Evolutionary conservation across 1,140 invertebrate genomes (phyloP).

Genomic region (Drosophila carrolli): DNA sequence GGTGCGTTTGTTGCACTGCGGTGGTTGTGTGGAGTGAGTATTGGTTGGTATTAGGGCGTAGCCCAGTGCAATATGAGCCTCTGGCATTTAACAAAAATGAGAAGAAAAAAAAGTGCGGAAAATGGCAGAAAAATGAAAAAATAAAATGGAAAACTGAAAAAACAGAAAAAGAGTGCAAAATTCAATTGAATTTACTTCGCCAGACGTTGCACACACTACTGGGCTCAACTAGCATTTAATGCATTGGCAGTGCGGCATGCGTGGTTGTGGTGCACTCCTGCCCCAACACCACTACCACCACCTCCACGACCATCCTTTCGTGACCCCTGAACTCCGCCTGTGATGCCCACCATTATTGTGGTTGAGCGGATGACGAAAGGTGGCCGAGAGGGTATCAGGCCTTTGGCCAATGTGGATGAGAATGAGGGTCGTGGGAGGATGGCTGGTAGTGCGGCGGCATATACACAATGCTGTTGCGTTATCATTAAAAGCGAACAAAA

Average conservation of each 20-base stretch:
- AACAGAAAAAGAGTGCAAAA: conserved; percentile 70
- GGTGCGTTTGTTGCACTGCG: conserved; percentile 44
- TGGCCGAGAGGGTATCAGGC: conserved; percentile 30
- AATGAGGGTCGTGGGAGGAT: background rate
- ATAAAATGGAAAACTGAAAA: conserved; percentile 47
- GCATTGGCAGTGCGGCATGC: conserved; percentile 57
- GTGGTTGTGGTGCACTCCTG: conserved; percentile 15
- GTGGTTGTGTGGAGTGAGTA: conserved; percentile 3
- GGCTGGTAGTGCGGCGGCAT: conserved; percentile 19
- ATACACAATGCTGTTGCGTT: conserved; percentile 69
- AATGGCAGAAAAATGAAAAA: conserved; percentile 40
- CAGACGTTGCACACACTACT: conserved; percentile 54
- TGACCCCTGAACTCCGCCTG: conserved; percentile 23
- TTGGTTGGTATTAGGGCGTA: conserved; percentile 54
- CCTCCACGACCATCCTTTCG: background rate
- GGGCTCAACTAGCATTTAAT: conserved; percentile 64
- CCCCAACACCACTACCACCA: background rate
- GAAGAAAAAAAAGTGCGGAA: conserved; percentile 14
- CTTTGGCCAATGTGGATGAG: conserved; percentile 11
- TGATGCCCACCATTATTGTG: conserved; percentile 21
- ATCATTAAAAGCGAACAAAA: conserved; percentile 79
- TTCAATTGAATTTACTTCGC: conserved; percentile 80
- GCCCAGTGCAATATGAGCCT: conserved; percentile 70
- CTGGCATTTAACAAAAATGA: conserved; percentile 69
- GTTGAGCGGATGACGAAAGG: conserved; percentile 50